Percentiles rank a stretch among this genome's conserved stretches.
Conservation (phyloP, 2,113 vertebrate genomes). For the Mormoops blainvillei region DNA sequence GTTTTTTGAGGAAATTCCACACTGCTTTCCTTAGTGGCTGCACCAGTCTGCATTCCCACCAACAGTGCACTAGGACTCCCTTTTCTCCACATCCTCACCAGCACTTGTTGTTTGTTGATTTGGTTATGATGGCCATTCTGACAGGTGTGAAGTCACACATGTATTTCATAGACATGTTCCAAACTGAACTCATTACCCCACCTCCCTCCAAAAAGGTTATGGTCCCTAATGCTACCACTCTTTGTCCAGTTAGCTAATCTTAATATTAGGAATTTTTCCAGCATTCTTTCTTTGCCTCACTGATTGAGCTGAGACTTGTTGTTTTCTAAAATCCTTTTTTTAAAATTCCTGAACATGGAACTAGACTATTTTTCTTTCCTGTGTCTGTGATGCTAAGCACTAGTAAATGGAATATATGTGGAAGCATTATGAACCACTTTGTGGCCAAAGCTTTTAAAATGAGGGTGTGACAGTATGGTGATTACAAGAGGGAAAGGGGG, state of each 20-base stretch:
- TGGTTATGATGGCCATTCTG: no score
- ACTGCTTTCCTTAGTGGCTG: no score
- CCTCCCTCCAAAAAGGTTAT: not conserved
- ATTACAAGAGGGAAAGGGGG: no score
- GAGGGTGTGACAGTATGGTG: not conserved
- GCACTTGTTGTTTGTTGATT: no score
- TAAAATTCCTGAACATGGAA: not conserved
- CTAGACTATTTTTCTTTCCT: not conserved
- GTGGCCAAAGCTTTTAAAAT: conserved; percentile 27
- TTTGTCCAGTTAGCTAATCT: conserved; percentile 6
- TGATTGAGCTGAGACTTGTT: not conserved
- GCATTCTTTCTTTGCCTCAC: not conserved
- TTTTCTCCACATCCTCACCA: no score
- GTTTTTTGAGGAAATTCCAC: no score
- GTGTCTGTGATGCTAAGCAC: not conserved
- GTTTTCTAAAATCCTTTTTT: conserved; percentile 4
- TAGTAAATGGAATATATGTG: not conserved
- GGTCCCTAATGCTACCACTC: not conserved
- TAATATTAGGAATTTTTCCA: not conserved
- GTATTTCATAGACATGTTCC: conserved; percentile 13
- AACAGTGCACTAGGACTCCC: no score
- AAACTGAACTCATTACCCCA: not conserved
- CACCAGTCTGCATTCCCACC: no score
- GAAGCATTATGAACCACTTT: not conserved
- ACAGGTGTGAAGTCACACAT: no score